Evolutionary conservation across 1,140 invertebrate genomes (phyloP).

Genomic region (Aphidius gifuensis): DNA sequence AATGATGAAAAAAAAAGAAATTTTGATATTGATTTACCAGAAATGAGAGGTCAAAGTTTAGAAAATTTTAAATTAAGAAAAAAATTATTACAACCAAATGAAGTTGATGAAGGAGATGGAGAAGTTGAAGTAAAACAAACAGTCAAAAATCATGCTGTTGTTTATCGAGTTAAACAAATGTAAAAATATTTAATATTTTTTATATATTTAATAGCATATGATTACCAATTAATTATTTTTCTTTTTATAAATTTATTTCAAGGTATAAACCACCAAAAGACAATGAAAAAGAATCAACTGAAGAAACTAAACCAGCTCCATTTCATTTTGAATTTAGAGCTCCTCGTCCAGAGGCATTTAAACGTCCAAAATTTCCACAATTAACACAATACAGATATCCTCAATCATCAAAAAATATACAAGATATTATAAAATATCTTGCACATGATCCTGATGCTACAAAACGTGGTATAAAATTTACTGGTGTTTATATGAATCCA

Average conservation of each 20-base stretch:
- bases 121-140: slow-evolving; percentile 33
- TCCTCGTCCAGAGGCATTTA: slow-evolving; percentile 43
- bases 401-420: slow-evolving; percentile 52
- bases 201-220: neutral
- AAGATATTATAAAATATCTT: slow-evolving; percentile 56
- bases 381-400: slow-evolving; percentile 49
- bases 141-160: slow-evolving; percentile 45
- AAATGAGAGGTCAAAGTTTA: slow-evolving; percentile 39
- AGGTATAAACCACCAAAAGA: slow-evolving; percentile 33
- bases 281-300: slow-evolving; percentile 25
- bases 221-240: neutral
- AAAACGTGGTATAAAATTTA: slow-evolving; percentile 47
- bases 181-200: slow-evolving; percentile 25
- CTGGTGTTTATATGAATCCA: slow-evolving; percentile 46
- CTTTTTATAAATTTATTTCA: slow-evolving; percentile 15
- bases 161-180: slow-evolving; percentile 46
- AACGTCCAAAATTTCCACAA: slow-evolving; percentile 51
- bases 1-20: slow-evolving; percentile 27
- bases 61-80: slow-evolving; percentile 42
- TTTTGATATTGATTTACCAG: slow-evolving; percentile 20
- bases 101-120: slow-evolving; percentile 24
- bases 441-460: slow-evolving; percentile 35
- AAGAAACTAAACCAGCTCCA: slow-evolving; percentile 35
- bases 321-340: slow-evolving; percentile 46
- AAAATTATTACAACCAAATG: slow-evolving; percentile 33